These are phyloP conservation scores for Zygogramma bicolorata DNA, from an alignment of 2,888 invertebrate species.

Conservation along the genomic window DNA sequence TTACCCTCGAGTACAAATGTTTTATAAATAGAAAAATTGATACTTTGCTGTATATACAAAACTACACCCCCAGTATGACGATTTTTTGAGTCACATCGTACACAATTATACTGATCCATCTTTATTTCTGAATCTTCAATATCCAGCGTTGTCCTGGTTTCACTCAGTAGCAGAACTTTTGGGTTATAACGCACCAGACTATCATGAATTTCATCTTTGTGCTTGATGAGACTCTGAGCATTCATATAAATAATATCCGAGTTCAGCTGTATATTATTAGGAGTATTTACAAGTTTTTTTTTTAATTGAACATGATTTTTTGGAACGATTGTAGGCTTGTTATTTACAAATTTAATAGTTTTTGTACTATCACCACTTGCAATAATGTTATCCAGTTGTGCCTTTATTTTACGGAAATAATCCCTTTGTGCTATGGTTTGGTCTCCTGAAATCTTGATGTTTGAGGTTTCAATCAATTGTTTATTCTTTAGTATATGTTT, in stretches of 20 bases:
- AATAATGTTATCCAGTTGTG: too few relatives aligned
- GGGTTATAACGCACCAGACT: background rate
- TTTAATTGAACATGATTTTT: too few relatives aligned
- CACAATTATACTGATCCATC: background rate
- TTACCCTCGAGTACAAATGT: background rate
- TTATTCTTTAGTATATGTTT: too few relatives aligned
- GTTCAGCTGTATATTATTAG: background rate
- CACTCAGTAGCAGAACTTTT: conserved; percentile 10
- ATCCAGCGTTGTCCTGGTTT: conserved; percentile 20
- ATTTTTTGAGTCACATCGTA: too few relatives aligned
- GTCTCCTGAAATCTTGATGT: too few relatives aligned
- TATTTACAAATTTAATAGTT: too few relatives aligned
- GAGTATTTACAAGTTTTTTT: too few relatives aligned
- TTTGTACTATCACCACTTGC: too few relatives aligned
- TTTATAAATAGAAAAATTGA: background rate
- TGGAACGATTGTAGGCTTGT: too few relatives aligned
- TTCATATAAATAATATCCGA: conserved; percentile 14
- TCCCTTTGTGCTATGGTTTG: too few relatives aligned
- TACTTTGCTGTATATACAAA: background rate
- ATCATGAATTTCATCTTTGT: conserved; percentile 9
- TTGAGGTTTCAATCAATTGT: background rate
- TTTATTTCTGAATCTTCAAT: conserved; percentile 13
- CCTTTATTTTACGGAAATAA: too few relatives aligned
- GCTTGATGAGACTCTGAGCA: conserved; percentile 10
- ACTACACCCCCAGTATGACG: too few relatives aligned